Base-by-base conservation (phyloP, 2,797 vertebrate genomes). In the Mormyrops boulengeri region DNA sequence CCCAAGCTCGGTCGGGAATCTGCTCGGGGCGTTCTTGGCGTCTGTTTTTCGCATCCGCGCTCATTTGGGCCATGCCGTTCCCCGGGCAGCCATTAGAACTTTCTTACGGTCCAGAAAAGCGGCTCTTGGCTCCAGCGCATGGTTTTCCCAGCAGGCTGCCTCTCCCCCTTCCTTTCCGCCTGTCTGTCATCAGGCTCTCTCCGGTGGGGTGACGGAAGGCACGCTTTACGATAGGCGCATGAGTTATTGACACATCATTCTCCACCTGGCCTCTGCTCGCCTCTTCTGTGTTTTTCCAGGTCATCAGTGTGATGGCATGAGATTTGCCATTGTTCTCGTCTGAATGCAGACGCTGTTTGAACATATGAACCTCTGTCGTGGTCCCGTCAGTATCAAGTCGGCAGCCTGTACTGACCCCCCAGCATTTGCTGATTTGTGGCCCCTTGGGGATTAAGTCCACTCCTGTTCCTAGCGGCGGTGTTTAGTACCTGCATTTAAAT, bases 71-170 rank as follows among this genome's bases (percentile, higher is more conserved):
- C 34, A 19, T 5, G 52, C 90, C 90, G 49, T 92, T 93, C 90
- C 91, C 90, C 89, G 73, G 90, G 87, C 89, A 69, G 92, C 90
- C 91, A 93, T 93, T 92, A 90, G 90, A 89, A 89, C 90, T 91
- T 89, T 88, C 84, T 92, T 92, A 91, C 87, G n/a, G 77, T 50
- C 22, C 80, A 62, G 80, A 90, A 89, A 91, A 91, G 90, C 62
- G 91, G 73, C 90, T 88, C 91, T 92, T 91, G 91, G 88, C 90
- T 91, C 69, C 77, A 66, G 87, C n/a, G n/a, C 44, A 14, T 30
- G 34, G 17, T 17, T 88, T 49, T 84, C 88, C 50, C 88, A 55
- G 50, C 50, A 11, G 69, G 49, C n/a, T 8, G 4, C 44, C 1
- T 8, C 44, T 6, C 80, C 73, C 17, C 17, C 17, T 41, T 19